phyloP scores from a whole-genome alignment of 2,888 invertebrate species.

The Sarcophaga caerulescens region DNA sequence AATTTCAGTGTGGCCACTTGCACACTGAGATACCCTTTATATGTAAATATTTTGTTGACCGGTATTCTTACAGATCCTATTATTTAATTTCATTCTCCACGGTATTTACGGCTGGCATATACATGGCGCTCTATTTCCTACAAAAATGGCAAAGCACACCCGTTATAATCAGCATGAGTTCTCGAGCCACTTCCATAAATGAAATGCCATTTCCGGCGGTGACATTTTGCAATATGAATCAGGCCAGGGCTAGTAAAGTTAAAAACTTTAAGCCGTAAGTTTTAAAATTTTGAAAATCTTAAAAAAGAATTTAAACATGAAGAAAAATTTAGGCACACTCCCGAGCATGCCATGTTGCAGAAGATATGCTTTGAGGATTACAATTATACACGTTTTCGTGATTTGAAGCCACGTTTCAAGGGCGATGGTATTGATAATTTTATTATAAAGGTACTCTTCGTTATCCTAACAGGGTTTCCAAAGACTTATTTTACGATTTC shows the following conservation, averaged over 20 bases:
- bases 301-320: neutral
- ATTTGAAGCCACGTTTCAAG: conserved; percentile 41
- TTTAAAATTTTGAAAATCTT: neutral
- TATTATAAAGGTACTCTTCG: conserved; percentile 28
- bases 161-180: conserved; percentile 52
- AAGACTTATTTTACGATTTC: neutral
- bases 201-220: conserved; percentile 88
- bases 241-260: conserved; percentile 86
- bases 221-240: conserved; percentile 91
- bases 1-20: too few relatives aligned
- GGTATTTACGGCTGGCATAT: conserved; percentile 42
- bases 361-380: conserved; percentile 52
- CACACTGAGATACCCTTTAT: too few relatives aligned
- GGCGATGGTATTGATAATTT: conserved; percentile 31
- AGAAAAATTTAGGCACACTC: conserved; percentile 39
- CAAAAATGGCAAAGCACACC: conserved; percentile 63
- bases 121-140: conserved; percentile 56
- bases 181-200: conserved; percentile 49
- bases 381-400: conserved; percentile 38
- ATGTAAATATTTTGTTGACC: too few relatives aligned
- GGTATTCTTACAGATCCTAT: conserved; percentile 9
- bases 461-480: neutral
- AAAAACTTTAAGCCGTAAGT: conserved; percentile 79
- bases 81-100: conserved; percentile 53
- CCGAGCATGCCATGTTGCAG: conserved; percentile 54